Conservation (phyloP, 2,113 vertebrate species). For the Mobula hypostoma region DNA sequence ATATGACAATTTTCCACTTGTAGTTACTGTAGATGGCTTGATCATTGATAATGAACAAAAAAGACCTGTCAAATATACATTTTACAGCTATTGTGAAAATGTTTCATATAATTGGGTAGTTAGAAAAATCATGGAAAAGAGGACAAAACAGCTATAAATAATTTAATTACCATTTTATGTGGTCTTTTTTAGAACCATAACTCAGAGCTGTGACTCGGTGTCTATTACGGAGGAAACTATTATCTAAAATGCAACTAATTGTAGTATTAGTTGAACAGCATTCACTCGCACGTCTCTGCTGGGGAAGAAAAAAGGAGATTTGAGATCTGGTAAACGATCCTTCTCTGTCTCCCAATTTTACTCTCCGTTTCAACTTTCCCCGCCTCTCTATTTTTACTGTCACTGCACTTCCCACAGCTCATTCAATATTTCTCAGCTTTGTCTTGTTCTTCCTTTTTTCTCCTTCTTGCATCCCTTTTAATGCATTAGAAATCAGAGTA, state of each 20-base stretch:
- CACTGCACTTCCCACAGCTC: not conserved
- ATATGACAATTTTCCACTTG: slow-evolving; percentile 19
- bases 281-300: not conserved
- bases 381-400: not conserved
- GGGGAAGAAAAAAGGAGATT: not conserved
- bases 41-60: slow-evolving; percentile 31
- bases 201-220: not conserved
- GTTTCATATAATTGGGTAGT: slow-evolving; percentile 35
- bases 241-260: slow-evolving; percentile 28
- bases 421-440: not conserved
- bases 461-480: not conserved
- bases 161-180: slow-evolving; percentile 32
- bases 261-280: not conserved
- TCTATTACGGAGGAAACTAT: not conserved
- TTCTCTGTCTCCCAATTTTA: not conserved
- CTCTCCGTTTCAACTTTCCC: not conserved
- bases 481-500: not conserved
- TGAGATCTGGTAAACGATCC: not conserved
- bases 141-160: slow-evolving; percentile 36
- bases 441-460: not conserved
- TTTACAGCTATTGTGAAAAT: slow-evolving; percentile 33
- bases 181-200: not conserved
- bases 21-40: slow-evolving; percentile 7
- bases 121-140: slow-evolving; percentile 35
- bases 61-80: slow-evolving; percentile 33